Base-by-base conservation (phyloP, 2,113 vertebrate species). In the Setophaga kirtlandii region DNA sequence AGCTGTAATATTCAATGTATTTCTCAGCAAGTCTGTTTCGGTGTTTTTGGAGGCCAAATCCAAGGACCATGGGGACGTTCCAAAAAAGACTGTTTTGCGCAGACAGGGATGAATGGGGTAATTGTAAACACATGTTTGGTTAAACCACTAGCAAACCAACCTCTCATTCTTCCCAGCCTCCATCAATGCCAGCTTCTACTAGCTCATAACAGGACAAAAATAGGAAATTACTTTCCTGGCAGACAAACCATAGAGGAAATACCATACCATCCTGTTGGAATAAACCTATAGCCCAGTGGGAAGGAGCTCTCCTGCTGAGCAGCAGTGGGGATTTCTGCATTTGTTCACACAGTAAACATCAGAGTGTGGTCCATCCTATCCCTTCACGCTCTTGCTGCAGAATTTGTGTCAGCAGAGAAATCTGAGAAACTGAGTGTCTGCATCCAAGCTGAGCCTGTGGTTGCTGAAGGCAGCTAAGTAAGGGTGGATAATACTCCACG, bases 111-210 rank as follows among this genome's bases (percentile, higher is more conserved):
- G 96, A 95, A 92, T 92, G 62, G 80, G 74, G 86, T 96, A 96
- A 97, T 96, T 96, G 86, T 96, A 96, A 96, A 96, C 95, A 95
- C 53, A 92, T 94, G 90, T 94, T 96, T 96, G 69, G 92, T 93
- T 96, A 95, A 96, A 94, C 92, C 93, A 89, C 94, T 58, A 49
- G 93, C 74, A 82, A 95, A 96, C 73, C 62, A 90, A 75, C 65
- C 76, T 92, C 93, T 95, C 73, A 83, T 89, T 95, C 86, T 95
- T 96, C 90, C 83, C 69, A 92, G 83, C 49, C 60, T 93, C 67
- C 59, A 50, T 89, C 80, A 84, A 22, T 93, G 90, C 93, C 88
- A 93, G 73, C 83, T 93, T 95, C 88, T 93, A 24, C 93, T 93
- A 50, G 86, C 56, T 93, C 80, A 87, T 78, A 93, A 89, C 60